Evolutionary conservation across 2,113 vertebrate species (phyloP).

Genomic region (Actenoides hombroni): DNA sequence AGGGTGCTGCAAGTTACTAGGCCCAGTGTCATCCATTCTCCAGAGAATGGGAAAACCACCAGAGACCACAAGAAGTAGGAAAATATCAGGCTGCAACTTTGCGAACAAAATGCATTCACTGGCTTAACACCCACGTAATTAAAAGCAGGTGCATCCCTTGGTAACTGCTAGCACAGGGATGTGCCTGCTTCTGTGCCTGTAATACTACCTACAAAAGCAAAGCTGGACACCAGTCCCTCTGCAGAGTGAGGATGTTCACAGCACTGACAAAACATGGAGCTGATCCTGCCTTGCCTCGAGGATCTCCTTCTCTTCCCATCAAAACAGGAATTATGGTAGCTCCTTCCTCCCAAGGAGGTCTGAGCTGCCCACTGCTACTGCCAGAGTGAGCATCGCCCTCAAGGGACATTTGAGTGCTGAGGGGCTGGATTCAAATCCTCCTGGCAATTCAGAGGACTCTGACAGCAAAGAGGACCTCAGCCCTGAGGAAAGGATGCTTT

Average conservation of each 20-base stretch:
- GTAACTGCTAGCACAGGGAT: not conserved
- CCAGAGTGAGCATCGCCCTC: not conserved
- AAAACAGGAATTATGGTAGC: not conserved
- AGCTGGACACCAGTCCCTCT: not conserved
- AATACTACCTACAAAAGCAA: not conserved
- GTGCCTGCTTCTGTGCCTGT: not conserved
- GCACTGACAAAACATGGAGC: not conserved
- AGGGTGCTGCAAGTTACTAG: not conserved
- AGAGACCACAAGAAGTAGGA: not conserved
- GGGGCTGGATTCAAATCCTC: not conserved
- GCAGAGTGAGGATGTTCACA: not conserved
- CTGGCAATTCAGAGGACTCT: not conserved
- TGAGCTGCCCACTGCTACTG: not conserved
- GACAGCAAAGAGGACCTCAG: not conserved
- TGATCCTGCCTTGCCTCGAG: not conserved
- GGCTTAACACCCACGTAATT: conserved; percentile 14
- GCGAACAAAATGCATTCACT: not conserved
- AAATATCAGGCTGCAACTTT: conserved; percentile 6
- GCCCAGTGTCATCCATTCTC: not conserved
- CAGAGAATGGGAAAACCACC: not conserved
- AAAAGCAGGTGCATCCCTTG: not conserved
- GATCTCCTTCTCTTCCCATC: not conserved
- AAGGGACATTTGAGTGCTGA: not conserved
- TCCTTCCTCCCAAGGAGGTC: not conserved
- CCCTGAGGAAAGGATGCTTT: not conserved